Percentiles rank a stretch among this genome's conserved stretches.
Evolutionary conservation across 2,113 vertebrate species (phyloP).

Genomic region (Proterorhinus semilunaris): DNA sequence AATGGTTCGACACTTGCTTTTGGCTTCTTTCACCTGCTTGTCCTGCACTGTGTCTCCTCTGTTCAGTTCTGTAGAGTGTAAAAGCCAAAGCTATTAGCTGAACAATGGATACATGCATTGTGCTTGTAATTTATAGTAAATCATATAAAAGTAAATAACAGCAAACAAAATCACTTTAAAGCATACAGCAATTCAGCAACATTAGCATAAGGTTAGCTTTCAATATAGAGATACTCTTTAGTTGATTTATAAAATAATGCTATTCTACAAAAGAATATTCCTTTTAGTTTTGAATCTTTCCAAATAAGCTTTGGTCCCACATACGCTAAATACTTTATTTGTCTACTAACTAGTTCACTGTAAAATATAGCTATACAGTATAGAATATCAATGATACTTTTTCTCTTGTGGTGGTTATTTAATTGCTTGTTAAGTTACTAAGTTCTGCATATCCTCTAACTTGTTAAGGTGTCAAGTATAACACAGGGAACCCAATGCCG

Average conservation of each 20-base stretch:
- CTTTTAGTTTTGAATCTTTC: conserved; percentile 45
- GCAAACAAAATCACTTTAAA: neutral
- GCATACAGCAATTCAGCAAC: neutral
- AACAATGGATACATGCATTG: neutral
- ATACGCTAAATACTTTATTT: conserved; percentile 45
- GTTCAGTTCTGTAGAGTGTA: conserved; percentile 84
- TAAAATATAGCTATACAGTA: conserved; percentile 36
- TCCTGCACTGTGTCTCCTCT: conserved; percentile 89
- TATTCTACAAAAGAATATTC: conserved; percentile 42
- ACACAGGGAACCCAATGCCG: conserved; percentile 25
- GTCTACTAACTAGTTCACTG: conserved; percentile 12
- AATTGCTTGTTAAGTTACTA: conserved; percentile 37
- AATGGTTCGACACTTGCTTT: conserved; percentile 94
- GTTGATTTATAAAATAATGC: too few relatives aligned
- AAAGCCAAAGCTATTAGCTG: conserved; percentile 46
- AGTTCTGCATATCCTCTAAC: conserved; percentile 29
- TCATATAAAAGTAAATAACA: neutral
- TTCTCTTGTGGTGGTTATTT: conserved; percentile 33
- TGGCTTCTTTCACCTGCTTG: conserved; percentile 94
- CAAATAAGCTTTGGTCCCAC: conserved; percentile 48
- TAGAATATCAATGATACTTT: conserved; percentile 3
- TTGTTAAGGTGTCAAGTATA: conserved; percentile 36
- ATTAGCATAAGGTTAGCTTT: neutral
- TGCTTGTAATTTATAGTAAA: neutral
- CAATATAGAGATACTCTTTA: neutral